Evolutionary conservation across 2,113 vertebrate genomes (phyloP), one percentile per base, ranked within the genome.

Genomic region (Chlorocebus sabaeus): DNA sequence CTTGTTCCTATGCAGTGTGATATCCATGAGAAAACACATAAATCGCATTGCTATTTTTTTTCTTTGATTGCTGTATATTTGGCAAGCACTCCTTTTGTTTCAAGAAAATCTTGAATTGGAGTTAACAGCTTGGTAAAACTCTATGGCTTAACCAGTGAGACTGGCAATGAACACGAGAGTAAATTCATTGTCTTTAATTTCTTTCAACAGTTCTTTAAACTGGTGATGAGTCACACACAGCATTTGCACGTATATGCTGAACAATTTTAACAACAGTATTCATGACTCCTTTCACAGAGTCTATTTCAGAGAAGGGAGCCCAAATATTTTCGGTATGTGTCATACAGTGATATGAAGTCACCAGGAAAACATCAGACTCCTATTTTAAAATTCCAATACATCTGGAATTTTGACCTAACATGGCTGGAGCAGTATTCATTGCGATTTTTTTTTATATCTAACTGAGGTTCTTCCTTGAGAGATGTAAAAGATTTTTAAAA

Each of bases 141-240:
- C 92, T 93, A 87, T 68, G 64, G 61, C 61, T 90, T 72, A 89
- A 87, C 75, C 78, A 96, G 83, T 2, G 23, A 90, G 64, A 48
- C 9, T 95, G 79, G 87, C 73, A 96, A 93, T 40, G 67, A 96
- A 93, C 48, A 93, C 40, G 89, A 70, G 75, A 86, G 95, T 95
- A 96, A 83, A 83, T 93, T 87, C 70, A 89, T 68, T 57, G 40
- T 86, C 57, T 30, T 88, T 27, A 90, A 18, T 61, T 95, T 72
- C 96, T 93, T 94, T 92, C 40, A 57, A 23, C 23, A 17, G 48
- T 84, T 90, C 90, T 61, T 64, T 78, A 84, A 96, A 94, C 48
- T 89, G 61, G 11, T 87, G 35, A 82, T 91, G 94, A 96, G n/a
- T 97, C 96, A 98, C 2, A 84, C 96, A 98, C 2, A 80, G 45